Evolutionary conservation across 1,140 invertebrate species (phyloP).

Genomic region (Calliopsis andreniformis): DNA sequence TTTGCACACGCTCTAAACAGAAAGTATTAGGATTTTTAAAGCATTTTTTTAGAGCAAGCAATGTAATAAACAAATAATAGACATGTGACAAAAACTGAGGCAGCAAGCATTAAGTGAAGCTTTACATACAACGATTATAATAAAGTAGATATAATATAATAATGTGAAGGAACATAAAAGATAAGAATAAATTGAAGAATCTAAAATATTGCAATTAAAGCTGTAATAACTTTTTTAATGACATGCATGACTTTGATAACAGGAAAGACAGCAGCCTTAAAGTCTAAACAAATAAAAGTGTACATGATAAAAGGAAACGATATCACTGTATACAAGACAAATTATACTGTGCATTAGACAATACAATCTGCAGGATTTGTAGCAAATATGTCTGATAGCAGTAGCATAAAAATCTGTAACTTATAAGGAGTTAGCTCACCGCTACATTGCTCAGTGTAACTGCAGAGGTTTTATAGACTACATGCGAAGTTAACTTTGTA

Average conservation of each 20-base stretch:
- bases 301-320: conserved; percentile 41
- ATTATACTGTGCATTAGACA: conserved; percentile 18
- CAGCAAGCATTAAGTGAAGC: conserved; percentile 3
- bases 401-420: conserved; percentile 17
- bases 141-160: background rate
- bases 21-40: conserved; percentile 23
- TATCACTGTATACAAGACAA: conserved; percentile 40
- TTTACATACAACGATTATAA: conserved; percentile 18
- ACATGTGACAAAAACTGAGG: background rate
- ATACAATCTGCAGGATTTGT: conserved; percentile 28
- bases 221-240: background rate
- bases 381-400: conserved; percentile 36
- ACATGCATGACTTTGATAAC: conserved; percentile 44
- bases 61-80: conserved; percentile 1
- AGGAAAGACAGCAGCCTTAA: conserved; percentile 57
- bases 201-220: conserved; percentile 16
- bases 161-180: background rate
- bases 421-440: conserved; percentile 22
- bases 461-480: background rate
- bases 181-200: conserved; percentile 18
- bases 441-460: conserved; percentile 9
- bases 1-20: background rate
- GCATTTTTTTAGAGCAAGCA: conserved; percentile 6
- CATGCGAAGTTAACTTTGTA: conserved; percentile 8
- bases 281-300: conserved; percentile 47